Evolutionary conservation across 2,888 invertebrate genomes (phyloP), one percentile per base, ranked within the genome.

Genomic region (Kuschelorhynchus macadamiae): DNA sequence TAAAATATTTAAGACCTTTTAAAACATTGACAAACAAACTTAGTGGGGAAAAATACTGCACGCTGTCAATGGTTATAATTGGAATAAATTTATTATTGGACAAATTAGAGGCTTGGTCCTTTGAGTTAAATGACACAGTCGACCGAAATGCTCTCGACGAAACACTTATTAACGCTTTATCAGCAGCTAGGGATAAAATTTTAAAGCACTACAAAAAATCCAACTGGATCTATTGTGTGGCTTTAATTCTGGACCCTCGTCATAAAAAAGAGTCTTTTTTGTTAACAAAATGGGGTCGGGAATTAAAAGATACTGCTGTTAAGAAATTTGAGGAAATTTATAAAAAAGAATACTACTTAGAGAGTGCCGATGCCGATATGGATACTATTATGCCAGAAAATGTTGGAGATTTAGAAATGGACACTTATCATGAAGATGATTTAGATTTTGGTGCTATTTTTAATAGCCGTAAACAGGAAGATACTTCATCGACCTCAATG

Each of bases 301-400:
- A 36, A 36, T 11, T 36, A 11, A 4, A 36, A 5, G 7, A 5
- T 25, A 7, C 3, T 25, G 25, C 25, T 25, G 7, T 25, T 7
- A 25, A 25, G 7, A 25, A 25, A 25, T 25, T 3, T 25, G 7
- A 42, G 46, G 36, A 25, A 20, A 30, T 64, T 56, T 56, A 42
- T 36, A 64, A 47, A 64, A 64, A 42, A 8, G 2, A 44, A 8
- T 44, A 44, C 17, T 17, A 44, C 14, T 44, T 44, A 44, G 44
- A 44, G 14, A 14, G 2, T 4, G 3, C 25, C 3, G n/a, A n/a
- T n/a, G 44, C 14, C 44, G 14, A 44, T 44, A 44, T 4, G 2
- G 44, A 44, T 44, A 44, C 44, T 16, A 8, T 14, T 44, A 44
- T 8, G 44, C 20, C 44, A 44, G 14, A 44, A 44, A 44, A 44